These are phyloP conservation scores for Sterrhoptilus dennistouni DNA, from an alignment of 2,113 vertebrate genomes.

Conservation along the genomic window DNA sequence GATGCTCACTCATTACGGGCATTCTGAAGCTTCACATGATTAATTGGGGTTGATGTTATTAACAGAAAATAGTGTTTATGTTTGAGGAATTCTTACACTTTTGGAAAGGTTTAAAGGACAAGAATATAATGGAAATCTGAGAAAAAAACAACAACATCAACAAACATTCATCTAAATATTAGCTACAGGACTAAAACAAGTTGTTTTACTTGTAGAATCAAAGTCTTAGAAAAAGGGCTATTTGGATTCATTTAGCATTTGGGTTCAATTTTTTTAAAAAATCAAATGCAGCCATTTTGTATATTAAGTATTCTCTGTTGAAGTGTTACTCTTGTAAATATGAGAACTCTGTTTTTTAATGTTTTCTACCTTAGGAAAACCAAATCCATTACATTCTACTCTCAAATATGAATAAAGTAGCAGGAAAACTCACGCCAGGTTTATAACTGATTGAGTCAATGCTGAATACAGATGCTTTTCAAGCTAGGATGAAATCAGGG, in stretches of 20 bases:
- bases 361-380: neutral
- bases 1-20: neutral
- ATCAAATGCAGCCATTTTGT: neutral
- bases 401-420: neutral
- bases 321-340: neutral
- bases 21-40: neutral
- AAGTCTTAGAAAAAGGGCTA: neutral
- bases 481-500: neutral
- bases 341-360: neutral
- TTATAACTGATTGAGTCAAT: neutral
- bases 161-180: neutral
- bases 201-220: neutral
- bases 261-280: neutral
- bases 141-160: neutral
- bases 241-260: neutral
- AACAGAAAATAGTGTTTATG: neutral
- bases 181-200: neutral
- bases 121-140: neutral
- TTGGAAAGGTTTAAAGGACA: neutral
- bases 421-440: neutral
- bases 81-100: neutral
- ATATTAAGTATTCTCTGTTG: neutral
- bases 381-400: neutral
- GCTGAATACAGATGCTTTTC: neutral
- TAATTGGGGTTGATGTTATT: neutral